A percentile compares a stretch with the other conserved stretches of the same genome.
These are phyloP conservation scores for Siderastrea siderea DNA, from an alignment of 92 coral and sea anemone genomes.

Conservation along the genomic window DNA sequence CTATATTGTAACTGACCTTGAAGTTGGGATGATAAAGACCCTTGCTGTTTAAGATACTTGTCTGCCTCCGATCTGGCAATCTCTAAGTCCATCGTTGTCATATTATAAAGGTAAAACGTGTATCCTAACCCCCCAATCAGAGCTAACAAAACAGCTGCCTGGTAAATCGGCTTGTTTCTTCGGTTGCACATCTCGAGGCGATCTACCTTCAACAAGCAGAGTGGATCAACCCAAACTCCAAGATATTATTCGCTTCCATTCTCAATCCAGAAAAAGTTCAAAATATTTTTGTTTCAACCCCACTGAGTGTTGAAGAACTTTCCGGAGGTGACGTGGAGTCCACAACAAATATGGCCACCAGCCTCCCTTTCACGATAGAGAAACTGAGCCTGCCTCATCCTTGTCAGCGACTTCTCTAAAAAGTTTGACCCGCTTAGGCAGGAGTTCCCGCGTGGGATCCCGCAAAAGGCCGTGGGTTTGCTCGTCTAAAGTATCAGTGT, in stretches of 20 bases:
- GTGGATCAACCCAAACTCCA: not conserved
- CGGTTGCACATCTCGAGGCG: slow-evolving; percentile 60
- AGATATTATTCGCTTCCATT: slow-evolving; percentile 3
- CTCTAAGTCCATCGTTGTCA: slow-evolving; percentile 64
- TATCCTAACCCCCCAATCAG: slow-evolving; percentile 77
- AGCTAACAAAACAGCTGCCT: slow-evolving; percentile 71
- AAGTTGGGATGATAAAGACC: slow-evolving; percentile 82
- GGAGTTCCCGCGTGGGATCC: too few species aligned
- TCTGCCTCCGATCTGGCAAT: slow-evolving; percentile 69
- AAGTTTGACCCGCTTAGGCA: too few species aligned
- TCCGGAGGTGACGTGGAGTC: slow-evolving; percentile 29
- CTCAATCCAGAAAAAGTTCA: slow-evolving; percentile 20
- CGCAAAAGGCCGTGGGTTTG: too few species aligned
- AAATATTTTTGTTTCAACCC: slow-evolving; percentile 17
- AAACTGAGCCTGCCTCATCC: not conserved
- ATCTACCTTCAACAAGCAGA: slow-evolving; percentile 7
- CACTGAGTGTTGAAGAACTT: slow-evolving; percentile 8
- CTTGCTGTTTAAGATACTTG: slow-evolving; percentile 76
- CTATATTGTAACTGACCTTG: slow-evolving; percentile 70
- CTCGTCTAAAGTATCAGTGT: too few species aligned
- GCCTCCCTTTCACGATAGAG: slow-evolving; percentile 20
- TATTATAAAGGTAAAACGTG: slow-evolving; percentile 66
- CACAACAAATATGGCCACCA: slow-evolving; percentile 35
- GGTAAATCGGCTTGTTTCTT: slow-evolving; percentile 75
- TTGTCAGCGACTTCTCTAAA: too few species aligned